These are phyloP conservation scores for Meleagris gallopavo DNA, from an alignment of 2,113 vertebrate genomes.

Conservation along the genomic window DNA sequence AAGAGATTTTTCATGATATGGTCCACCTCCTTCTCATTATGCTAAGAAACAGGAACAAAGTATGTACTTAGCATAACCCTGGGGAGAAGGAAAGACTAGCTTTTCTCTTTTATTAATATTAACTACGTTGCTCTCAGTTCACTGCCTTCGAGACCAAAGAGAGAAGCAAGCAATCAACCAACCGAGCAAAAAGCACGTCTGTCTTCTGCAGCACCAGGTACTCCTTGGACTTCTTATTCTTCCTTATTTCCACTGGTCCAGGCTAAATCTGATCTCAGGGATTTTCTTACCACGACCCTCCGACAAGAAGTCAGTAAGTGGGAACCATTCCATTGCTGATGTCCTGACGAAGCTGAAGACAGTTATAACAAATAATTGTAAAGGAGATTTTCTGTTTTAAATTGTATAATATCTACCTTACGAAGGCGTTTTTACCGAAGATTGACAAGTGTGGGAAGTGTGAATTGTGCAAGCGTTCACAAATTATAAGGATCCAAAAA, in stretches of 20 bases:
- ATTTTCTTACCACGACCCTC: not conserved
- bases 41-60: not conserved
- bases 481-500: constrained; percentile 76
- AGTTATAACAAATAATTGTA: constrained; percentile 69
- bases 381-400: constrained; percentile 68
- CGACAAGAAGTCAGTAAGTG: not conserved
- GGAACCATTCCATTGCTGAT: constrained; percentile 21
- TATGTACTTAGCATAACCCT: not conserved
- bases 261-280: not conserved
- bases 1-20: not conserved
- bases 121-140: not conserved
- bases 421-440: constrained; percentile 68
- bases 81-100: not conserved
- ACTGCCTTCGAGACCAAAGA: not conserved
- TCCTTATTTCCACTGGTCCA: not conserved
- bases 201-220: not conserved
- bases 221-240: not conserved
- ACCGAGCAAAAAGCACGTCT: not conserved
- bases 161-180: not conserved
- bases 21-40: not conserved
- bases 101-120: not conserved
- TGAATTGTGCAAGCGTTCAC: constrained; percentile 71
- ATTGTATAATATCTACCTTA: constrained; percentile 75
- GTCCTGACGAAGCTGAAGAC: constrained; percentile 16
- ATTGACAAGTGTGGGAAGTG: constrained; percentile 77